These are phyloP conservation scores for Antechinus stuartii DNA, from an alignment of 2,113 vertebrate species.

Conservation along the genomic window DNA sequence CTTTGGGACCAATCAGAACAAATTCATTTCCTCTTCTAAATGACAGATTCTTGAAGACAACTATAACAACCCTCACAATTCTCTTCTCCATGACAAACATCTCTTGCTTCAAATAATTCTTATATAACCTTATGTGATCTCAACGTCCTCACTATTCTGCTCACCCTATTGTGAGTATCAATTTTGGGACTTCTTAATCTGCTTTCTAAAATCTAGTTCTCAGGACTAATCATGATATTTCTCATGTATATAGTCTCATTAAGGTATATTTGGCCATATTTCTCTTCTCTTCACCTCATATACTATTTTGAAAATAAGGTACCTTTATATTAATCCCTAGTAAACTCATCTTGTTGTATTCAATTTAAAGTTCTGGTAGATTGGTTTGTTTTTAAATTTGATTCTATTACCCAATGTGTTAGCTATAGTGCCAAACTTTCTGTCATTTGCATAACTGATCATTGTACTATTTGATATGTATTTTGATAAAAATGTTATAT, in stretches of 20 bases:
- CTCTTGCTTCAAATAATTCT: neutral
- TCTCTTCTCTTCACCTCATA: neutral
- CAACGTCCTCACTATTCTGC: neutral
- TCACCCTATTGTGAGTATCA: neutral
- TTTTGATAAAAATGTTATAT: neutral
- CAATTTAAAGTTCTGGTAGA: neutral
- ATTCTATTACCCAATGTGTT: neutral
- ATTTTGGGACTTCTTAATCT: neutral
- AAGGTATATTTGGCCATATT: neutral
- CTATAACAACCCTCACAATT: neutral
- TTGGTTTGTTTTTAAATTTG: neutral
- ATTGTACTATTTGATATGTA: neutral
- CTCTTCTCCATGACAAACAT: neutral
- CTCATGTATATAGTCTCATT: neutral
- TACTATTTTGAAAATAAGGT: neutral
- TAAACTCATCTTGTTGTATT: neutral
- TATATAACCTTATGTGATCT: neutral
- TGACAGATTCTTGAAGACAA: neutral
- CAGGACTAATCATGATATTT: neutral
- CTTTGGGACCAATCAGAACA: neutral
- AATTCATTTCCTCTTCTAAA: neutral
- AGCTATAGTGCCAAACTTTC: neutral
- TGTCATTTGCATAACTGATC: neutral
- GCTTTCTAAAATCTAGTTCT: neutral
- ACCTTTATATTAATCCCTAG: neutral